These are phyloP conservation scores for Hylia prasina DNA, from an alignment of 2,113 vertebrate species.

Conservation along the genomic window DNA sequence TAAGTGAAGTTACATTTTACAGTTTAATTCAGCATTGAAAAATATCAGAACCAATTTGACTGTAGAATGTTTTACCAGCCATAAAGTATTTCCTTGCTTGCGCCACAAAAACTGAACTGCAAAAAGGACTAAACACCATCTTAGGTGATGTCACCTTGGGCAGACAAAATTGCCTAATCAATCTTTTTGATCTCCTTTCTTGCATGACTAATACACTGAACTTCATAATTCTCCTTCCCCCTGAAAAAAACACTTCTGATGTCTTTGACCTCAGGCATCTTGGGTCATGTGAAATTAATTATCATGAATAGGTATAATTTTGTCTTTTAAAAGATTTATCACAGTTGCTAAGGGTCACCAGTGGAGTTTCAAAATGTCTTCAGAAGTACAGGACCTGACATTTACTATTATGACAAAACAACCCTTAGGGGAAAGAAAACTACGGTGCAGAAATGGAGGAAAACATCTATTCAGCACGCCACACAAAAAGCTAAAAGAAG, in stretches of 20 bases:
- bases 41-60: background rate
- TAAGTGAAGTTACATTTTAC: background rate
- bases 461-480: background rate
- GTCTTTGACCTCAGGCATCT: background rate
- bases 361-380: background rate
- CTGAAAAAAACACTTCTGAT: background rate
- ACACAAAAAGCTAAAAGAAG: background rate
- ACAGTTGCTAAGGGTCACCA: background rate
- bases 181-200: background rate
- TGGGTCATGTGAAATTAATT: background rate
- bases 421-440: background rate
- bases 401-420: background rate
- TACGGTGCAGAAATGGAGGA: background rate
- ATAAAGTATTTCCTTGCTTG: background rate
- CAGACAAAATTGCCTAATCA: background rate
- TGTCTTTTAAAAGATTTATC: background rate
- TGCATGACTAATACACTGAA: background rate
- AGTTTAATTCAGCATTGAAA: background rate
- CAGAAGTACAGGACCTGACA: background rate
- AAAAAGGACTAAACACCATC: background rate
- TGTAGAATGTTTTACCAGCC: background rate
- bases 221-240: background rate
- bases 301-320: background rate
- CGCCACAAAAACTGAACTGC: background rate
- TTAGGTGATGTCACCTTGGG: background rate